Evolutionary conservation across 53 echinoderm and acorn worm species (phyloP).

Genomic region (Antedon mediterranea): DNA sequence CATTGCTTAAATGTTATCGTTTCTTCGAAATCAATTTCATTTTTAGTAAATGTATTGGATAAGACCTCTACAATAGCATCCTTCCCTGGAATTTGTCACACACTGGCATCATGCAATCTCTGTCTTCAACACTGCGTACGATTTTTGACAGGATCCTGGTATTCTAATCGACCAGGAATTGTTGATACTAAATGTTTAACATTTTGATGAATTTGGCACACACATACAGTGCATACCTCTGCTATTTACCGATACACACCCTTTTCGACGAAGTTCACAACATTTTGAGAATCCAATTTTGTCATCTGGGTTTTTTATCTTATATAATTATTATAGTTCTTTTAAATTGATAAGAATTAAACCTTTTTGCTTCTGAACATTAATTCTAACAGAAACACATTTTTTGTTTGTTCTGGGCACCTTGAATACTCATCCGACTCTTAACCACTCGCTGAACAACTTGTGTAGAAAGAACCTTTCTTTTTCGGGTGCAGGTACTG

Average conservation of each 20-base stretch:
- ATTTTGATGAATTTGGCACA: constrained; percentile 11
- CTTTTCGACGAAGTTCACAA: constrained; percentile 22
- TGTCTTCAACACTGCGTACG: constrained; percentile 9
- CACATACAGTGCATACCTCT: constrained; percentile 26
- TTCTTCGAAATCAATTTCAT: constrained; percentile 15
- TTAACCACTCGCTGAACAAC: too few species aligned
- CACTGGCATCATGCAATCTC: constrained; percentile 6
- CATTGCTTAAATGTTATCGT: constrained; percentile 13
- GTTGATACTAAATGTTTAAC: not conserved
- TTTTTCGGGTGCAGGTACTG: too few species aligned
- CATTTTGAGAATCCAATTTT: constrained; percentile 24
- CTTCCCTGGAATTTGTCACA: constrained; percentile 14
- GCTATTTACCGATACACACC: constrained; percentile 21
- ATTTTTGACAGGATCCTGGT: constrained; percentile 2
- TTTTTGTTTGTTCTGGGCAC: too few species aligned
- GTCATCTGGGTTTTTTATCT: constrained; percentile 3
- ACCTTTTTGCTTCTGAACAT: constrained; percentile 22
- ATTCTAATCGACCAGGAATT: constrained; percentile 4
- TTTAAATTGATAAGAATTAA: constrained; percentile 20
- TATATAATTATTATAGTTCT: constrained; percentile 14
- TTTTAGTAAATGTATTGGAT: not conserved
- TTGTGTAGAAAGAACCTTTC: too few species aligned
- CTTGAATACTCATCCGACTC: too few species aligned
- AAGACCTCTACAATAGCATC: constrained; percentile 1
- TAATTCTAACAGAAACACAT: too few species aligned